Evolutionary conservation across 2,797 vertebrate genomes (phyloP).

Genomic region (Lacerta bilineata): DNA sequence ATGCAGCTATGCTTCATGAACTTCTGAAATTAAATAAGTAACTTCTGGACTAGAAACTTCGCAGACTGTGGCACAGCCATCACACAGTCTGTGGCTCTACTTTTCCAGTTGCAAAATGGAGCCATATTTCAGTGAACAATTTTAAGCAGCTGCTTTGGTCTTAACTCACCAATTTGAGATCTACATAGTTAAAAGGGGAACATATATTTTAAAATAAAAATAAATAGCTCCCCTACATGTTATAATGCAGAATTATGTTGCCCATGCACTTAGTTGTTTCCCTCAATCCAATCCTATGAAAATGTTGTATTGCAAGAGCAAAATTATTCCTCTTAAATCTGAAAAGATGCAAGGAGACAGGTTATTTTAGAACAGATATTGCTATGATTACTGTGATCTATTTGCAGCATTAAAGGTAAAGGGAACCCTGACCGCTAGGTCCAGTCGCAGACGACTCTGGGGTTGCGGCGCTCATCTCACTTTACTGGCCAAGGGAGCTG

Average conservation of each 20-base stretch:
- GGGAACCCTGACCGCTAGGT: too few species aligned
- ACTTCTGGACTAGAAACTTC: not conserved
- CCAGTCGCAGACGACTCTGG: too few species aligned
- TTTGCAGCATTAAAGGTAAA: not conserved
- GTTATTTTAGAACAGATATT: not conserved
- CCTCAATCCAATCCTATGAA: not conserved
- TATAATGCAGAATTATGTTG: not conserved
- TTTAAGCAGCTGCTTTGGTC: not conserved
- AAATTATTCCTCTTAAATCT: not conserved
- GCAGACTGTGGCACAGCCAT: conserved; percentile 27
- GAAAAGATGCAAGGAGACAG: not conserved
- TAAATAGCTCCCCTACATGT: not conserved
- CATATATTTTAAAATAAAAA: too few species aligned
- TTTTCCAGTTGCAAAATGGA: not conserved
- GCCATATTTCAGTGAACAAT: not conserved
- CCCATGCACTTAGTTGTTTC: not conserved
- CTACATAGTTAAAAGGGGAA: too few species aligned
- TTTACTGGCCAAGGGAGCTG: too few species aligned
- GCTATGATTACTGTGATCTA: not conserved
- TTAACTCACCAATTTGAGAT: too few species aligned
- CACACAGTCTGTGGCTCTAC: not conserved
- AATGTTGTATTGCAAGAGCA: not conserved
- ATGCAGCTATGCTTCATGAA: not conserved
- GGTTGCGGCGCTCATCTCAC: too few species aligned
- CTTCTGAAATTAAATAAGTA: conserved; percentile 14